Evolutionary conservation across 1,140 invertebrate species (phyloP).

Genomic region (Reticulitermes speratus): DNA sequence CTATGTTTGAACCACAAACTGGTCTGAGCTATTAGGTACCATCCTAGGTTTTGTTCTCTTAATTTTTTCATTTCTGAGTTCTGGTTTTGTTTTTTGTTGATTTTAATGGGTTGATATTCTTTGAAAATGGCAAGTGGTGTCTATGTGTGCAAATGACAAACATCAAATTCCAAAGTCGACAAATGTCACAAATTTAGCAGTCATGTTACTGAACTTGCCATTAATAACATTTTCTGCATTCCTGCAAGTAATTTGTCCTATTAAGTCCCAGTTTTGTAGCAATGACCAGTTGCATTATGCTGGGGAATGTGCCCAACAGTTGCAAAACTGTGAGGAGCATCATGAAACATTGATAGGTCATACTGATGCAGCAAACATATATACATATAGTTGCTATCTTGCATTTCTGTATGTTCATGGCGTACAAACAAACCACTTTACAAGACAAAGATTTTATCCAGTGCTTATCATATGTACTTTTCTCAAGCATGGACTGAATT

Average conservation of each 20-base stretch:
- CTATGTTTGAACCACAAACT: neutral
- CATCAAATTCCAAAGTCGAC: neutral
- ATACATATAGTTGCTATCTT: neutral
- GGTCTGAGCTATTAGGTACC: neutral
- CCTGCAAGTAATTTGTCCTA: neutral
- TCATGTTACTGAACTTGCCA: neutral
- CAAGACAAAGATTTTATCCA: slow-evolving; percentile 17
- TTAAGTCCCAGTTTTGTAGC: neutral
- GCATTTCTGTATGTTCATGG: slow-evolving; percentile 6
- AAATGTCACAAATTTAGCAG: neutral
- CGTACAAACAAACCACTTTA: slow-evolving; percentile 23
- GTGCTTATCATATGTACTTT: slow-evolving; percentile 21
- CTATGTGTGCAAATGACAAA: neutral
- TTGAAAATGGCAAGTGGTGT: neutral
- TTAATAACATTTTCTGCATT: neutral
- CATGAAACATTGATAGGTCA: neutral
- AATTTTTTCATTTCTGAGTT: neutral
- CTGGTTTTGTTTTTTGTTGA: neutral
- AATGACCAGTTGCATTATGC: neutral
- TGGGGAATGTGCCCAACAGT: neutral
- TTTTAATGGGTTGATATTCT: neutral
- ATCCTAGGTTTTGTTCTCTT: neutral
- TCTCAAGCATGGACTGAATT: slow-evolving; percentile 27
- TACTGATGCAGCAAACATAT: neutral
- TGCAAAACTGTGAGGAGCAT: neutral